Evolutionary conservation across 2,888 invertebrate species (phyloP).

Genomic region (Gasteruption jaculator): DNA sequence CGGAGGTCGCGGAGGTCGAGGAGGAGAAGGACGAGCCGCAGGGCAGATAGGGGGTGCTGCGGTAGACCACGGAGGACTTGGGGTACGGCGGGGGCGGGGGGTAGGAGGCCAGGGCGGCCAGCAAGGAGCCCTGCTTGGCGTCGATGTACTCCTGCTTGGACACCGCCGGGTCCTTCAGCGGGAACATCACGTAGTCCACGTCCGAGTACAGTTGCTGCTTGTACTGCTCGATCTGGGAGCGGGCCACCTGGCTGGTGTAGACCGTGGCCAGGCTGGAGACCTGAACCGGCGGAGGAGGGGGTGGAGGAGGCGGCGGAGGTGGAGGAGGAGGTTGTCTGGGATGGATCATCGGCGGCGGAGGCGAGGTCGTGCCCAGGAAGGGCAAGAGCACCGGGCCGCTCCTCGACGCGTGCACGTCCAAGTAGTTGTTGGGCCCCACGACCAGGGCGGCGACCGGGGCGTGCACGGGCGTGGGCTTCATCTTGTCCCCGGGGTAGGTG

Average conservation of each 20-base stretch:
- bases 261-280: conserved; percentile 69
- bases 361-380: conserved; percentile 58
- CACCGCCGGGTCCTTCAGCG: conserved; percentile 81
- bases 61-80: conserved; percentile 72
- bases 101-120: conserved; percentile 60
- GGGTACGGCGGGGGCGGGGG: conserved; percentile 56
- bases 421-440: conserved; percentile 61
- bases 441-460: conserved; percentile 57
- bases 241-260: conserved; percentile 65
- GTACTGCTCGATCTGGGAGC: conserved; percentile 79
- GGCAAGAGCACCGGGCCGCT: conserved; percentile 53
- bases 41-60: conserved; percentile 77
- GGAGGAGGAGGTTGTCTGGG: conserved; percentile 59
- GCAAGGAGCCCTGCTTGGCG: conserved; percentile 75
- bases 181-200: conserved; percentile 88
- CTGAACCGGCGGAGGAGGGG: conserved; percentile 61
- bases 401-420: conserved; percentile 60
- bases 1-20: too few relatives aligned
- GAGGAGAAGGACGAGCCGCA: conserved; percentile 61
- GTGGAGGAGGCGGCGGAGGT: conserved; percentile 55
- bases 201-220: conserved; percentile 87
- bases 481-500: conserved; percentile 51
- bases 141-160: conserved; percentile 90
- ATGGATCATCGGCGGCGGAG: conserved; percentile 56
- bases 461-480: conserved; percentile 50